Base-by-base conservation (phyloP, 1,140 invertebrate genomes). In the Anoplolepis gracilipes region DNA sequence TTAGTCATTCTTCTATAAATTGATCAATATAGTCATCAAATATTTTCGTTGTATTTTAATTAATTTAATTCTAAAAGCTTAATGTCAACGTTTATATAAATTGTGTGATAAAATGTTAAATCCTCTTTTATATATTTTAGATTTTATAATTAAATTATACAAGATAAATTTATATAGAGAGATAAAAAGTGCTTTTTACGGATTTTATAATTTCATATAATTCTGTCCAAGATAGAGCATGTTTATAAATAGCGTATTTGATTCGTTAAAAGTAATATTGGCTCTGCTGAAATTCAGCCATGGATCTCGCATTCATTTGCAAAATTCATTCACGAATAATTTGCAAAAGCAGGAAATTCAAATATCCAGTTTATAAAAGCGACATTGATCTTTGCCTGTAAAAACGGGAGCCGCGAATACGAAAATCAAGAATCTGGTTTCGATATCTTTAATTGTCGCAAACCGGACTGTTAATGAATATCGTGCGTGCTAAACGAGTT, bases 331-430 rank as follows among this genome's bases (percentile, higher is more conserved):
- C 8, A n/a, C 8, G 22, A 65, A 36, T 78, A 78, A 65, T 33
- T 79, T 25, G 22, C 49, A 19, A 16, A 57, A 55, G 19, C 25
- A 39, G 33, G 19, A 33, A 33, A 73, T 2, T 33, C n/a, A 46
- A 16, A 59, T 82, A 82, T 82, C 78, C 49, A 42, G 67, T 73
- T 72, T 73, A 61, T 33, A 42, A 55, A 72, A 72, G 67, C 53
- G 36, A 73, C 78, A 82, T 82, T 82, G 78, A 82, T 82, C 78
- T 82, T 73, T 25, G 78, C 30, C 22, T 53, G 19, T n/a, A 33
- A 70, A 33, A 70, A 4, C 25, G 36, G 3, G 39, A 36, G 13
- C 36, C 19, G 53, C 25, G 28, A 64, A 59, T 61, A 82, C 59
- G 67, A 73, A 82, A 73, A 82, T 72, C 28, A 25, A 4, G 39